Conservation (phyloP, 2,888 invertebrate genomes). For the Linnaemya vulpina region DNA sequence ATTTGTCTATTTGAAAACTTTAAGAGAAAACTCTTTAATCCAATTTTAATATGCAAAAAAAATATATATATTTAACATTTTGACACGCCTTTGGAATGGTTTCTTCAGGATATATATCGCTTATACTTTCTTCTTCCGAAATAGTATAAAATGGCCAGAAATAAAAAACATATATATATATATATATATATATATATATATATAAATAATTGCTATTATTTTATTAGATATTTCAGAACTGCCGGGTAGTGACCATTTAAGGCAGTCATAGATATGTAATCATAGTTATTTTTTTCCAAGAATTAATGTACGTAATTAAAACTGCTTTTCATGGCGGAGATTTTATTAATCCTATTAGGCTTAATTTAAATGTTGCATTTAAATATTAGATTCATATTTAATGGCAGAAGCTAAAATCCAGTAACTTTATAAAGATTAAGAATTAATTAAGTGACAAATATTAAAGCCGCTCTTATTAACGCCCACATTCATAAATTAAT, state of each 20-base stretch:
- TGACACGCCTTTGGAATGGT: too few species aligned
- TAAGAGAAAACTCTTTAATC: too few species aligned
- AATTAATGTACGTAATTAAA: conserved; percentile 27
- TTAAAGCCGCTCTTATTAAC: not conserved
- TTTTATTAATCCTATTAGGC: conserved; percentile 34
- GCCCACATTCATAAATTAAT: not conserved
- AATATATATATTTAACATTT: too few species aligned
- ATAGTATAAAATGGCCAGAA: too few species aligned
- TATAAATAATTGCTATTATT: not conserved
- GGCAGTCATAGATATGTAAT: not conserved
- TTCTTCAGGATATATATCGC: too few species aligned
- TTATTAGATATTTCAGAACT: not conserved
- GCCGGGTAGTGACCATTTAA: not conserved
- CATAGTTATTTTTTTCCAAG: conserved; percentile 1
- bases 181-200: too few species aligned
- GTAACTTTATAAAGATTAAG: conserved; percentile 1
- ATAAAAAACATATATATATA: too few species aligned
- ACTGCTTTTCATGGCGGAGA: conserved; percentile 12
- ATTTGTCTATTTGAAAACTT: too few species aligned
- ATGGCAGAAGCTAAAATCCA: not conserved
- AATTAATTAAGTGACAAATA: conserved; percentile 2
- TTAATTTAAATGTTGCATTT: conserved; percentile 49
- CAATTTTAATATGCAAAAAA: too few species aligned
- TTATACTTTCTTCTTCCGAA: too few species aligned
- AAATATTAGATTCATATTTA: conserved; percentile 14